These are phyloP conservation scores for Tetanocera ferruginea DNA, from an alignment of 2,888 invertebrate genomes.

Conservation along the genomic window DNA sequence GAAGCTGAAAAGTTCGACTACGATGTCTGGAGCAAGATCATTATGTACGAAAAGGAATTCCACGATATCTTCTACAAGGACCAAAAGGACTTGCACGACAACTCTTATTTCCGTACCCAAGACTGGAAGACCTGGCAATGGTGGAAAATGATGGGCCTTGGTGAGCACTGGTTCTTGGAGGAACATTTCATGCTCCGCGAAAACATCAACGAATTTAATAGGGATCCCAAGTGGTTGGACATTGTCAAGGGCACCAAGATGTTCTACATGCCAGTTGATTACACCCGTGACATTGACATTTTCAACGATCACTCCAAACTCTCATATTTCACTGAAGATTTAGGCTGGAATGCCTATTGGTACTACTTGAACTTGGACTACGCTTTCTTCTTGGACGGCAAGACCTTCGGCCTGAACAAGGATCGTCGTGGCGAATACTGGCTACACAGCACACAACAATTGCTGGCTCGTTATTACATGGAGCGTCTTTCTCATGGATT, in stretches of 20 bases:
- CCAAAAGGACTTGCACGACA: slow-evolving; percentile 49
- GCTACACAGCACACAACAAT: slow-evolving; percentile 77
- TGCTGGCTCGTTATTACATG: slow-evolving; percentile 78
- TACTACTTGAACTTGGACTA: slow-evolving; percentile 75
- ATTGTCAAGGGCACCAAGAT: slow-evolving; percentile 52
- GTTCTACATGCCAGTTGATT: slow-evolving; percentile 73
- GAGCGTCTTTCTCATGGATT: slow-evolving; percentile 78
- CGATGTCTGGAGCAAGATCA: slow-evolving; percentile 58
- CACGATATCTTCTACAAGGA: slow-evolving; percentile 68
- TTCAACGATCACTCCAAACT: slow-evolving; percentile 74
- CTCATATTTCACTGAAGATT: slow-evolving; percentile 79
- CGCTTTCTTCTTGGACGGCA: slow-evolving; percentile 76
- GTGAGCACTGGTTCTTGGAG: slow-evolving; percentile 56
- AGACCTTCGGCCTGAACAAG: slow-evolving; percentile 71
- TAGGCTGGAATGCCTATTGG: slow-evolving; percentile 78
- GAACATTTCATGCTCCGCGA: slow-evolving; percentile 61
- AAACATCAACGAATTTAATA: slow-evolving; percentile 52
- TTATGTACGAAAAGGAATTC: slow-evolving; percentile 65
- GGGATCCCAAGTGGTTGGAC: slow-evolving; percentile 56
- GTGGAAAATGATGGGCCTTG: slow-evolving; percentile 64
- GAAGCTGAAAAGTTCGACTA: slow-evolving; percentile 74
- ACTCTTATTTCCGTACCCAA: slow-evolving; percentile 58
- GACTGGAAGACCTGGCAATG: slow-evolving; percentile 64
- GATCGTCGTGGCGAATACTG: slow-evolving; percentile 77
- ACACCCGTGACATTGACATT: slow-evolving; percentile 72